These are phyloP conservation scores for Branchinecta lynchi DNA, from an alignment of 1,140 invertebrate species.

Conservation along the genomic window DNA sequence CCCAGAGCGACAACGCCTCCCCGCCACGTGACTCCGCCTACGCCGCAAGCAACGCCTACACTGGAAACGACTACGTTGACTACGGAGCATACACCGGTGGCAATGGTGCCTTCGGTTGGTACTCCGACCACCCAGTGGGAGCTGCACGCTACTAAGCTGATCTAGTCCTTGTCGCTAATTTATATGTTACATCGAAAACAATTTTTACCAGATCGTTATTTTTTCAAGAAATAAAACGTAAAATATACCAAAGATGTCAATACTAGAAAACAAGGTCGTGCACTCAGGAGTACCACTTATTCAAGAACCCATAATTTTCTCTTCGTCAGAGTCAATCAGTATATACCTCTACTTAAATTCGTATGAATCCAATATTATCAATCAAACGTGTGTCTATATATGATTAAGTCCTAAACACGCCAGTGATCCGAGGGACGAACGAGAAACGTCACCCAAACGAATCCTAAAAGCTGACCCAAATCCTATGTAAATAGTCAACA, in stretches of 20 bases:
- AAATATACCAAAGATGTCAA: not conserved
- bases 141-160: not conserved
- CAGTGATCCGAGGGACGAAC: no score
- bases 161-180: not conserved
- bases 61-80: slow-evolving; percentile 23
- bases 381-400: no score
- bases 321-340: no score
- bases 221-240: not conserved
- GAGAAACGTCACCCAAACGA: no score
- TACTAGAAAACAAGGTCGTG: no score
- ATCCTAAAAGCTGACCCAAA: no score
- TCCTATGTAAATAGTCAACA: no score
- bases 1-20: not conserved
- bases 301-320: no score
- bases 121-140: slow-evolving; percentile 27
- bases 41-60: slow-evolving; percentile 14
- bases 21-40: slow-evolving; percentile 12
- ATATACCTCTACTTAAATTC: no score
- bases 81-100: slow-evolving; percentile 29
- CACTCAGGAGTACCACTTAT: no score
- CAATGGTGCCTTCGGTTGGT: slow-evolving; percentile 29
- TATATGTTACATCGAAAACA: not conserved
- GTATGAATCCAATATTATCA: no score
- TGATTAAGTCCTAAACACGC: no score
- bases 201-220: not conserved